These are phyloP conservation scores for Eidolon dupreanum DNA, from an alignment of 2,797 vertebrate genomes.

Conservation along the genomic window DNA sequence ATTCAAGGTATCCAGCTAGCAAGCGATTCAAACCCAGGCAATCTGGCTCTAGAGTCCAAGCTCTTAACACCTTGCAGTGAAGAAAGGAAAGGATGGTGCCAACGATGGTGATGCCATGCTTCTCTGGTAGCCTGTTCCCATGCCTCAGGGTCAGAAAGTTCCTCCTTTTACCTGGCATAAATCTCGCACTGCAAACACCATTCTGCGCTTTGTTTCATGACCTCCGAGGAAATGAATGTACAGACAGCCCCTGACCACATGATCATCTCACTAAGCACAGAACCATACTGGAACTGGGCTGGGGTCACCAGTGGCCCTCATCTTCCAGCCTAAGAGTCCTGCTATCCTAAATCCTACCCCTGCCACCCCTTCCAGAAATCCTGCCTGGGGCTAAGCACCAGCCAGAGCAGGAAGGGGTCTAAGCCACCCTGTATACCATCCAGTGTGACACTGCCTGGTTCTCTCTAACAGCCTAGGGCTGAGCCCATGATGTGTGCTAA, in stretches of 20 bases:
- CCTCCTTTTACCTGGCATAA: neutral
- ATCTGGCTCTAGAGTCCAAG: neutral
- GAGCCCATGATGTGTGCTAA: fast-evolving
- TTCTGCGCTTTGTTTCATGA: too few species aligned
- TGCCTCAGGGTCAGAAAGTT: neutral
- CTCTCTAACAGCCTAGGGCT: neutral
- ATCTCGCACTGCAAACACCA: neutral
- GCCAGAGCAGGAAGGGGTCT: neutral
- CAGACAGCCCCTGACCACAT: neutral
- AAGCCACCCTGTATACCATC: neutral
- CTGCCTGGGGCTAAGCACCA: neutral
- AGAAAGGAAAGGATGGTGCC: neutral
- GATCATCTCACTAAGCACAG: neutral
- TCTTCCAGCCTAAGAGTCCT: neutral
- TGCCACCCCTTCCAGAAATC: neutral
- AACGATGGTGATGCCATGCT: neutral
- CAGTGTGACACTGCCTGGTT: neutral
- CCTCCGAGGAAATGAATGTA: fast-evolving
- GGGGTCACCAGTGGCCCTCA: neutral
- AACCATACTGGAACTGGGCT: neutral
- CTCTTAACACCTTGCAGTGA: fast-evolving
- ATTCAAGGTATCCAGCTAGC: neutral
- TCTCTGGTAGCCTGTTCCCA: neutral
- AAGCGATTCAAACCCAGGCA: neutral
- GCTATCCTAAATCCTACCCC: neutral